Base-by-base conservation (phyloP, 2,888 invertebrate genomes). In the Panopea generosa region DNA sequence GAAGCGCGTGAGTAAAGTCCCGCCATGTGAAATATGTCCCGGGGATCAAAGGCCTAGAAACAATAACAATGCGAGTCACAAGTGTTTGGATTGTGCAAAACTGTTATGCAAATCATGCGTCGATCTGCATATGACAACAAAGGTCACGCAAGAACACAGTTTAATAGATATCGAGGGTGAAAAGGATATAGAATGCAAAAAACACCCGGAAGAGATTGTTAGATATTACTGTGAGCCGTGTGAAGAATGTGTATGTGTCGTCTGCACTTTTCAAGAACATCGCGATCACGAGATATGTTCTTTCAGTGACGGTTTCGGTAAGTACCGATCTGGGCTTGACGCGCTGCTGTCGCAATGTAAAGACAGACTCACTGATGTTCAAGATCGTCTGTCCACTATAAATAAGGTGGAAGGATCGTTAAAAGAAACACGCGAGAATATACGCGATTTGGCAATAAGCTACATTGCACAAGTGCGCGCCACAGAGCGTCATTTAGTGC, bases 231-330 rank as follows among this genome's bases (percentile, higher is more conserved):
- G 92, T 67, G 92, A 92, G 69, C 89, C 89, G 1, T 92, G 92
- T 76, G 90, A 92, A 53, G 84, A 86, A 56, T 92, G 92, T 59
- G 88, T 92, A 18, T 92, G 92, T 84, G 89, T 92, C 27, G 86
- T 92, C 16, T 92, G 92, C 67, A 91, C 92, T 11, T 92, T 92
- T 82, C 91, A 92, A 57, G 91, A 91, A 62, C 92, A 92, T 76
- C 81, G 88, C 18, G 90, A 90, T 62, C 92, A 92, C 77, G 91
- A 92, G 29, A 90, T 92, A 11, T 89, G 90, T 67, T 89, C 90
- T 7, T 91, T 92, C 63, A 87, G 82, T 50, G 92, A 92, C 45
- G 91, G 90, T 26, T 88, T 90, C 43, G 78, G 84, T 27, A 90
- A 90, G 67, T 87, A 92, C 59, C 88, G 85, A 75, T 76, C 77